Percentiles rank a stretch among this genome's conserved stretches.
These are phyloP conservation scores for Diploptera punctata DNA, from an alignment of 2,888 invertebrate genomes.

Conservation along the genomic window DNA sequence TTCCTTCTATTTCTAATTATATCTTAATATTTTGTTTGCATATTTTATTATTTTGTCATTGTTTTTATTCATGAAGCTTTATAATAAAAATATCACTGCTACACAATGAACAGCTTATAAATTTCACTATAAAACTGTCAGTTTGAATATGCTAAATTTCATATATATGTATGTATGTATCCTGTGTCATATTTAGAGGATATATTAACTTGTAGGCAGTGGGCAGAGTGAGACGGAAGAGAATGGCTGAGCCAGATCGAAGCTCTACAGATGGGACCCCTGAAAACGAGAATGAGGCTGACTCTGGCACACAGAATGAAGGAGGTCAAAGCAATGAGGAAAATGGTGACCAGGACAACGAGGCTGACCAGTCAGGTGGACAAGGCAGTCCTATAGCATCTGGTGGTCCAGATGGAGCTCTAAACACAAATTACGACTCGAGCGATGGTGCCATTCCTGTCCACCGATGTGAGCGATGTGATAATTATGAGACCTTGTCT, in stretches of 20 bases:
- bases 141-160: background rate
- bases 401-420: conserved; percentile 48
- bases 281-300: conserved; percentile 56
- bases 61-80: too few species aligned
- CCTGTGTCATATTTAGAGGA: background rate
- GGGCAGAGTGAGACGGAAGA: conserved; percentile 30
- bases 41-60: too few species aligned
- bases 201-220: conserved; percentile 17
- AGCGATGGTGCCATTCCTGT: conserved; percentile 59
- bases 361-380: conserved; percentile 42
- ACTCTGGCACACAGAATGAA: conserved; percentile 45
- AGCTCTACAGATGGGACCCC: conserved; percentile 42
- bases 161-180: background rate
- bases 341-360: conserved; percentile 46
- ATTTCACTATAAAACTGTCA: too few species aligned
- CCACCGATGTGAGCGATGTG: conserved; percentile 74
- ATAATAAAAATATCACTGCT: too few species aligned
- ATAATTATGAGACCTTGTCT: conserved; percentile 81
- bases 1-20: too few species aligned
- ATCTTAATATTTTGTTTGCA: too few species aligned
- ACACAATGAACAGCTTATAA: too few species aligned
- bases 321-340: conserved; percentile 45
- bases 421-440: conserved; percentile 64
- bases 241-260: conserved; percentile 42
- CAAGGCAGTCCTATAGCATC: conserved; percentile 38